phyloP scores from a whole-genome alignment of 2,888 invertebrate genomes.

The Xestoiulus laeticollis region DNA sequence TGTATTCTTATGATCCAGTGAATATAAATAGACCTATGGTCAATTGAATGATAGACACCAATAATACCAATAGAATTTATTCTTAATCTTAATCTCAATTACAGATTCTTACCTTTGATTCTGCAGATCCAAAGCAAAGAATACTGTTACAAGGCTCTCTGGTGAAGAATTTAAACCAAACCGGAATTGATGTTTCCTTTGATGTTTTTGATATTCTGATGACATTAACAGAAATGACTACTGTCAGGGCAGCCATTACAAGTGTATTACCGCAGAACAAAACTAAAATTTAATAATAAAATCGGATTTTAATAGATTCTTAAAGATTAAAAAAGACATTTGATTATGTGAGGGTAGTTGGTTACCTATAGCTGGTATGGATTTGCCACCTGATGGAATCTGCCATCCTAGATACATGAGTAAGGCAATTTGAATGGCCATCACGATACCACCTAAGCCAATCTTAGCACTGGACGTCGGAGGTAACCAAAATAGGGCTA shows the following conservation, averaged over 20 bases:
- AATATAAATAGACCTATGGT: too few relatives aligned
- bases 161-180: neutral
- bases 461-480: slow-evolving; percentile 1
- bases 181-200: neutral
- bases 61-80: too few relatives aligned
- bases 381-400: slow-evolving; percentile 39
- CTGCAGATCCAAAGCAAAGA: neutral
- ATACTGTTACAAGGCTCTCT: neutral
- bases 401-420: neutral
- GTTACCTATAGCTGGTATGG: slow-evolving; percentile 40
- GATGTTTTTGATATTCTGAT: neutral
- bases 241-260: neutral
- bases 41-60: too few relatives aligned
- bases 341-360: neutral
- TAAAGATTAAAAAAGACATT: neutral
- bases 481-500: slow-evolving; percentile 36
- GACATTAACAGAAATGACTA: neutral
- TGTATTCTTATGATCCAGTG: too few relatives aligned
- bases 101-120: neutral
- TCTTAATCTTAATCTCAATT: too few relatives aligned
- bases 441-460: slow-evolving; percentile 40
- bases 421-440: slow-evolving; percentile 2
- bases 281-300: neutral
- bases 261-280: slow-evolving; percentile 44
- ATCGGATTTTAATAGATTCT: neutral